Conservation (phyloP, 2,113 vertebrate genomes). For the Natator depressus region DNA sequence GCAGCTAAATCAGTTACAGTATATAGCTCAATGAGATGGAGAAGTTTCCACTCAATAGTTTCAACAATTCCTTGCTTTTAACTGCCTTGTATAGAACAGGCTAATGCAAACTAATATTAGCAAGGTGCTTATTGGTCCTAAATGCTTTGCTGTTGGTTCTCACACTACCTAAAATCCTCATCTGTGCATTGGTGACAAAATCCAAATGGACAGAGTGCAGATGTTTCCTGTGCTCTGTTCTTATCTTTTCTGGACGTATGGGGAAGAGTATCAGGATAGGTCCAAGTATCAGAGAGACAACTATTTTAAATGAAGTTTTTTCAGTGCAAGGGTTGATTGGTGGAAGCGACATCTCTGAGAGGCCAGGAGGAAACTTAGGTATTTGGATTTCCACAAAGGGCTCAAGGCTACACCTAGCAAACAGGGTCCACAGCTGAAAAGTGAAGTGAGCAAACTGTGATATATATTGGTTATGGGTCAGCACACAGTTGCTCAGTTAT, state of each 20-base stretch:
- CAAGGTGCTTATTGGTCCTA: background rate
- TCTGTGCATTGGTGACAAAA: background rate
- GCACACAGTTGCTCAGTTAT: background rate
- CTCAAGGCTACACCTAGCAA: background rate
- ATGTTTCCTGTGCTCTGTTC: background rate
- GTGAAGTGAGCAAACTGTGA: background rate
- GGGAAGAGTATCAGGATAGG: background rate
- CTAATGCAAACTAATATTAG: background rate
- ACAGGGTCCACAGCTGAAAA: background rate
- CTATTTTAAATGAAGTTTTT: background rate
- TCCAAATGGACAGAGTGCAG: background rate
- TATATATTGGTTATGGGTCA: background rate
- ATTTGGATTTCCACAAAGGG: background rate
- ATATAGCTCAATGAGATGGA: background rate
- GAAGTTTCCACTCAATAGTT: background rate
- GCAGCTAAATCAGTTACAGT: background rate
- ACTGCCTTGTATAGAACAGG: background rate
- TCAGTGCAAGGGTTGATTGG: background rate
- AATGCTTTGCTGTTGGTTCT: background rate
- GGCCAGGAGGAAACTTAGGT: background rate
- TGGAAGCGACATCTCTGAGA: background rate
- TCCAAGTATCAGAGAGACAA: background rate
- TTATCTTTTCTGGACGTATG: background rate
- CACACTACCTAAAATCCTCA: background rate
- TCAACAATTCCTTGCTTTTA: constrained; percentile 4